Base-by-base conservation (phyloP, 2,888 invertebrate species). In the Eutolmus rufibarbis region DNA sequence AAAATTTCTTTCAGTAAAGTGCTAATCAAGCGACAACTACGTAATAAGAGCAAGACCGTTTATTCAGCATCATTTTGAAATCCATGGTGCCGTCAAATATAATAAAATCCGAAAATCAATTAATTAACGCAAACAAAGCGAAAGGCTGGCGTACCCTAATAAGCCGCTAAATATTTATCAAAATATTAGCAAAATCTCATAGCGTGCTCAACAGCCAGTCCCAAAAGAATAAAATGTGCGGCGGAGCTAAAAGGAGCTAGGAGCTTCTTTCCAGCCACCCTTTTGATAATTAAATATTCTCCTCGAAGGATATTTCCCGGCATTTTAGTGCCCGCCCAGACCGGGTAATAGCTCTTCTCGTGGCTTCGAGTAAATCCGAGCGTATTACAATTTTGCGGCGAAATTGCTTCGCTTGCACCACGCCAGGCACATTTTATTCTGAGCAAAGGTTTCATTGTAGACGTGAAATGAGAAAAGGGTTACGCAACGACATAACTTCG, bases 121-220 rank as follows among this genome's bases (percentile, higher is more conserved):
- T 78, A 78, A 78, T 78, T 78, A 78, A 78, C 78, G 37, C 43
- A 43, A 78, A 40, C 43, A 78, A 78, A 28, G 78, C 37, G 43
- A 43, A 23, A 78, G 19, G 19, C 8, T 23, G 66, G 12, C 37
- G 23, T 8, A 78, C 43, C 40, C 78, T 78, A 78, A 78, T 37
- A 78, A 78, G 78, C 78, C 78, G 43, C 78, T 40, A 43, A 78
- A 78, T 78, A 78, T 78, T 78, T 78, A 78, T 78, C 78, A 78
- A 78, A 78, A 78, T 78, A 78, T 78, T 78, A 78, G 43, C 66
- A 66, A 66, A 66, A 66, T 66, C 19, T 66, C 66, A 66, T 23
- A 28, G 66, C 23, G 9, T 66, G 23, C 3, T 66, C 66, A 66
- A 66, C 66, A 66, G 66, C 28, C 66, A 19, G 28, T 66, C 28